Evolutionary conservation across 2,113 vertebrate species (phyloP).

Genomic region (Bettongia penicillata): DNA sequence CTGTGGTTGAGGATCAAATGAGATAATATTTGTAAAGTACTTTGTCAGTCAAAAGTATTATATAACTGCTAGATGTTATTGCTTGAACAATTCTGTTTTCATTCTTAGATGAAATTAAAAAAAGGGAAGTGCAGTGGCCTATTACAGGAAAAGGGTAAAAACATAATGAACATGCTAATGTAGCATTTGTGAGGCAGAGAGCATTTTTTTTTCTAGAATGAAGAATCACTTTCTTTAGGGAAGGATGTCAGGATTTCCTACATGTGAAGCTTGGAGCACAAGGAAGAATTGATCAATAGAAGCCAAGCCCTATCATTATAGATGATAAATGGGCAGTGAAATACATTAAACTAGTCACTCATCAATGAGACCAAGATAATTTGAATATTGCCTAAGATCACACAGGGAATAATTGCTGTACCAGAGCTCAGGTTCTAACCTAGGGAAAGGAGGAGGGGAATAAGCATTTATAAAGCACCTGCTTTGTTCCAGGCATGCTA

Average conservation of each 20-base stretch:
- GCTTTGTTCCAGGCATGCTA: background rate
- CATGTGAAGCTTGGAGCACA: background rate
- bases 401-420: background rate
- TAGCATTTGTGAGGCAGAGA: background rate
- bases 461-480: background rate
- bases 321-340: background rate
- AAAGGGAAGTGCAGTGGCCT: background rate
- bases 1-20: background rate
- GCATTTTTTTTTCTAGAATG: background rate
- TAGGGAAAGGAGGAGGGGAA: background rate
- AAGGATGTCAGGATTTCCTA: background rate
- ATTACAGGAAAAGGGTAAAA: background rate
- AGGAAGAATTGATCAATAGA: background rate
- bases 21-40: background rate
- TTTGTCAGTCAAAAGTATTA: background rate
- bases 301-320: background rate
- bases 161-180: background rate
- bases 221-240: background rate
- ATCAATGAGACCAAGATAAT: background rate
- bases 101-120: background rate
- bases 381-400: background rate
- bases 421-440: background rate
- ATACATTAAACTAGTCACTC: background rate
- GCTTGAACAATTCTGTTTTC: background rate
- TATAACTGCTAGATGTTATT: background rate